Base-by-base conservation (phyloP, 2,888 invertebrate genomes). In the Amaurobius ferox region DNA sequence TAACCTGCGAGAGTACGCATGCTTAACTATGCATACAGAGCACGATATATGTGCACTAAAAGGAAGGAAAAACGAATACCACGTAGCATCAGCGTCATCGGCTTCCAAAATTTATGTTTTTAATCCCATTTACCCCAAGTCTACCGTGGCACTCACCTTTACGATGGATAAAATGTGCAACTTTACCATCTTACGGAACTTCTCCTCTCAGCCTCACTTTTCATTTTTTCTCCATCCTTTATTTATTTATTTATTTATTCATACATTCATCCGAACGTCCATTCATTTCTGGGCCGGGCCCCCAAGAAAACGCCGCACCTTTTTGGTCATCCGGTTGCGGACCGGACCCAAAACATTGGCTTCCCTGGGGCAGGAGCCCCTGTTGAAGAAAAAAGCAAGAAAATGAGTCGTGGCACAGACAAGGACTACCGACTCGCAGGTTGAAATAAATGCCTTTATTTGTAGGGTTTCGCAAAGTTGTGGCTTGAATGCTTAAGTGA, bases 391-490 rank as follows among this genome's bases (percentile, higher is more conserved):
- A 40, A 73, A 44, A 72, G 55, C 11, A 5, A 19, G 23, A 64
- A 64, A 70, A 70, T n/a, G 35, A 30, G 16, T 55, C 67, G 76
- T 76, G 62, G 71, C 81, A 73, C 30, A 62, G 74, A 81, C 74
- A 76, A 71, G 76, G 71, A 76, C 81, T 83, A 83, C 81, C 70
- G 81, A 76, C 70, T 76, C 74, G 80, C 62, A 61, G 23, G 64
- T 23, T 29, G 70, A 76, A 81, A 83, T 83, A 74, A 83, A 83
- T 71, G 81, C 81, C 70, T 83, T 76, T 83, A 81, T 81, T 81
- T 76, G 76, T 83, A 70, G 62, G 70, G 66, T 66, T 66, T 64
- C 26, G 2, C 26, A 11, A 32, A n/a, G 66, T n/a, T n/a, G 28
- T 66, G 66, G 32, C 1, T 19, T 32, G 66, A 66, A 66, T 66